A percentile compares a stretch with the other conserved stretches of the same genome.
Conservation (phyloP, 2,797 vertebrate species). For the Cryptoblepharus egeriae region DNA sequence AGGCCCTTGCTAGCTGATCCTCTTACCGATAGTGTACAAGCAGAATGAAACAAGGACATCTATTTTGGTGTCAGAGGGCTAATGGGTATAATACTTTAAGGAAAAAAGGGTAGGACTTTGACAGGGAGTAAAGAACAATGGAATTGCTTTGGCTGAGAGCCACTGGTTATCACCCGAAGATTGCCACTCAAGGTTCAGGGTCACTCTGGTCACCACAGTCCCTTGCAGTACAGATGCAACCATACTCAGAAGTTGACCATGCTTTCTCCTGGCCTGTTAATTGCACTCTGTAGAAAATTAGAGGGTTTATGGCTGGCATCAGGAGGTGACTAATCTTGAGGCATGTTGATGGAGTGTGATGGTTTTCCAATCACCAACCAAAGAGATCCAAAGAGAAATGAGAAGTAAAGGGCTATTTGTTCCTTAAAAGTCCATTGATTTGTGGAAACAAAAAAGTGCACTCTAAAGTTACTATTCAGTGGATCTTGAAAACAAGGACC, state of each 20-base stretch:
- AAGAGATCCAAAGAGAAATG: slow-evolving; percentile 29
- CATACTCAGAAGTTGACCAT: not conserved
- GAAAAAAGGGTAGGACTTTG: slow-evolving; percentile 25
- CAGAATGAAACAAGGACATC: not conserved
- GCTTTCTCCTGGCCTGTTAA: not conserved
- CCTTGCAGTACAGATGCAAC: not conserved
- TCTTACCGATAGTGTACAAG: not conserved
- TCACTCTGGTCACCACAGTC: rapidly evolving
- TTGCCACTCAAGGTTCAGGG: rapidly evolving
- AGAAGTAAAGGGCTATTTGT: slow-evolving; percentile 6
- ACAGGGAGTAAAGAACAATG: not conserved
- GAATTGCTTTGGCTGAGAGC: not conserved
- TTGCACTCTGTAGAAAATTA: not conserved
- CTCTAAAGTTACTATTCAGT: not conserved
- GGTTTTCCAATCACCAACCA: slow-evolving; percentile 17
- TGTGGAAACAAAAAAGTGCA: not conserved
- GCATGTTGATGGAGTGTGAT: rapidly evolving
- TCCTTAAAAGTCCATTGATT: slow-evolving; percentile 31
- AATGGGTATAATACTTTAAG: slow-evolving; percentile 42
- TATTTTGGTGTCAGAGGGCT: slow-evolving; percentile 40
- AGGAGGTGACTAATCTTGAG: not conserved
- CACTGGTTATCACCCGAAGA: not conserved
- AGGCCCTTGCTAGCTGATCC: not conserved
- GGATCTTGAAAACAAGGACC: slow-evolving; percentile 13
- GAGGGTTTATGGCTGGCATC: not conserved